Evolutionary conservation across 2,888 invertebrate genomes (phyloP).

Genomic region (Ormyrus labotus): DNA sequence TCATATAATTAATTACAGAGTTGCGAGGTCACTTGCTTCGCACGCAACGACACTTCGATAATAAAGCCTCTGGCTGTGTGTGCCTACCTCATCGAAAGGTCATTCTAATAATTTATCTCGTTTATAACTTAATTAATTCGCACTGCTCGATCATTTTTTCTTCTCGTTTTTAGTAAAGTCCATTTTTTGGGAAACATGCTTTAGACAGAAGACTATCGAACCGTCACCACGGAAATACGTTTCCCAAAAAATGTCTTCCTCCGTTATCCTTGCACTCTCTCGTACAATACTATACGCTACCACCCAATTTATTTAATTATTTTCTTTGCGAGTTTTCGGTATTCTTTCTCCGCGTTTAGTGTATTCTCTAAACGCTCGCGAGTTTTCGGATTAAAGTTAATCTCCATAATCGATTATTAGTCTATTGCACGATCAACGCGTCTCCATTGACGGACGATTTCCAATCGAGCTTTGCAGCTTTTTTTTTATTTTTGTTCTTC

Average conservation of each 20-base stretch:
- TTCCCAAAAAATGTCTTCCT: conserved; percentile 44
- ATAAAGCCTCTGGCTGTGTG: conserved; percentile 41
- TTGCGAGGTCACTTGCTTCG: conserved; percentile 45
- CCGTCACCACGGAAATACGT: conserved; percentile 47
- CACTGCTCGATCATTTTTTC: conserved; percentile 9
- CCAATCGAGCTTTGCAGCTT: background rate
- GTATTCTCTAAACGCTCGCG: background rate
- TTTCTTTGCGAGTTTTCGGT: background rate
- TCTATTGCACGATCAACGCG: conserved; percentile 35
- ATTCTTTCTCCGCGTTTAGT: conserved; percentile 1
- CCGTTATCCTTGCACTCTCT: background rate
- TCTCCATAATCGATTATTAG: conserved; percentile 29
- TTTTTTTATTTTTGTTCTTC: background rate
- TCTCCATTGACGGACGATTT: conserved; percentile 1
- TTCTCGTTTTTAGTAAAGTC: background rate
- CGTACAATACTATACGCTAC: conserved; percentile 38
- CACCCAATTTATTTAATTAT: conserved; percentile 45
- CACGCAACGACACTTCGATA: conserved; percentile 43
- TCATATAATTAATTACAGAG: conserved; percentile 66
- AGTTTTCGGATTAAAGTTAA: conserved; percentile 29
- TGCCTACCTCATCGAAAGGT: conserved; percentile 19
- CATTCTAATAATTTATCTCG: conserved; percentile 18
- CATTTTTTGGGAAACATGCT: conserved; percentile 49
- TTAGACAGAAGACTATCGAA: conserved; percentile 32
- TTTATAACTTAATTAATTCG: background rate